Evolutionary conservation across 1,140 invertebrate species (phyloP).

Genomic region (Drosophila nebulosa): DNA sequence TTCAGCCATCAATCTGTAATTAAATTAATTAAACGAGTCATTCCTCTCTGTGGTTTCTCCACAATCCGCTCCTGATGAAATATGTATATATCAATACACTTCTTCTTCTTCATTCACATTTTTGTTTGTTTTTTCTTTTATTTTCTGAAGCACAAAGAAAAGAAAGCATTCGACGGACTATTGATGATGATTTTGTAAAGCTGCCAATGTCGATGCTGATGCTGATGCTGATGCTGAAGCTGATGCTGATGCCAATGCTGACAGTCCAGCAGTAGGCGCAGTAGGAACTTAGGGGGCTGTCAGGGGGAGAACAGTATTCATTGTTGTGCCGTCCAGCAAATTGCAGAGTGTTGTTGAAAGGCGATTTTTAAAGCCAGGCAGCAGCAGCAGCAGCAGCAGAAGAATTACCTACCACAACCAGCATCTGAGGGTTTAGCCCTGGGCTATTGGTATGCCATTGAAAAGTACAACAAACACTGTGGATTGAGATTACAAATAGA

Average conservation of each 20-base stretch:
- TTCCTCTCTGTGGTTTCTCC: too few species aligned
- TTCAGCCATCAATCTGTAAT: too few species aligned
- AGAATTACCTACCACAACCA: slow-evolving; percentile 19
- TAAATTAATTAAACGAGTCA: too few species aligned
- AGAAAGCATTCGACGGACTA: slow-evolving; percentile 68
- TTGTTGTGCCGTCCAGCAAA: slow-evolving; percentile 67
- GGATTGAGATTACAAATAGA: slow-evolving; percentile 74
- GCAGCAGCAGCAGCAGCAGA: slow-evolving; percentile 32
- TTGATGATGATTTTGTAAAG: slow-evolving; percentile 77
- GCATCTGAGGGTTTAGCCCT: neutral
- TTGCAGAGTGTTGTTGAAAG: slow-evolving; percentile 75
- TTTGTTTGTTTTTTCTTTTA: neutral
- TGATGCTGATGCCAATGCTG: slow-evolving; percentile 13
- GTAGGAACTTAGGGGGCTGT: neutral
- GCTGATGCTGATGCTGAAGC: slow-evolving; percentile 18
- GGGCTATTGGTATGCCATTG: neutral
- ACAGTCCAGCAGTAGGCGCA: neutral
- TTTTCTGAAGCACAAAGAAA: slow-evolving; percentile 49
- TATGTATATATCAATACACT: neutral
- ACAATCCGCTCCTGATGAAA: neutral
- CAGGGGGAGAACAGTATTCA: slow-evolving; percentile 14
- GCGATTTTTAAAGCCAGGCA: slow-evolving; percentile 63
- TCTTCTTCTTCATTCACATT: neutral
- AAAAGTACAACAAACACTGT: slow-evolving; percentile 42
- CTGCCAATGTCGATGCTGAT: slow-evolving; percentile 38